Evolutionary conservation across 2,888 invertebrate genomes (phyloP).

Genomic region (Chydorus sphaericus): DNA sequence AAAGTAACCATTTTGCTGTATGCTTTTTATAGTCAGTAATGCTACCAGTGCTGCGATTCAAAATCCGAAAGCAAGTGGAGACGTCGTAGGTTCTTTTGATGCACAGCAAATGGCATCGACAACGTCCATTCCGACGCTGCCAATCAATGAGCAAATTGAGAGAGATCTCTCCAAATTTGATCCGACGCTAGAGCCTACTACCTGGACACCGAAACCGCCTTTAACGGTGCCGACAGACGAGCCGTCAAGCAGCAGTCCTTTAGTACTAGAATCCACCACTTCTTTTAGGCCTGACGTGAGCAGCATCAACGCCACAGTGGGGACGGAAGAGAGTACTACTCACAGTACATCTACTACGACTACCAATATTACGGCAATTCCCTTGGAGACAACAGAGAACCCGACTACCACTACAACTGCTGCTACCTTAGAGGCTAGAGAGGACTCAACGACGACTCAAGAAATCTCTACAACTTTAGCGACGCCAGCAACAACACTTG

Average conservation of each 20-base stretch:
- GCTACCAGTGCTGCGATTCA: not conserved
- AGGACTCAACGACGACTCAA: not conserved
- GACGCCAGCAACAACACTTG: not conserved
- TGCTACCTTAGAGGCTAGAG: not conserved
- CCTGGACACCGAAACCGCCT: not conserved
- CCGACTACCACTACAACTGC: not conserved
- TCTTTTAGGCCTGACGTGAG: not conserved
- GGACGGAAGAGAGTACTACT: not conserved
- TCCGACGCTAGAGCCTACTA: not conserved
- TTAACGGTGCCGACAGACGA: not conserved
- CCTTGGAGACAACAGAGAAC: not conserved
- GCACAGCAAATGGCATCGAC: not conserved
- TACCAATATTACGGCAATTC: not conserved
- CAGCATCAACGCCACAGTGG: not conserved
- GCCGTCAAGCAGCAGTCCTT: not conserved
- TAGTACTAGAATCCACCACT: not conserved
- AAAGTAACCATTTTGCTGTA: not conserved
- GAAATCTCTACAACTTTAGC: not conserved
- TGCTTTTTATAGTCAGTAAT: not conserved
- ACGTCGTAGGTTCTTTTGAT: not conserved
- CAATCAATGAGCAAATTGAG: no score
- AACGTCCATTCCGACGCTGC: not conserved
- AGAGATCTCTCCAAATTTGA: not conserved
- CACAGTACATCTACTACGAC: not conserved
- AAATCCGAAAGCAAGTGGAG: not conserved